Evolutionary conservation across 2,113 vertebrate species (phyloP).

Genomic region (Oryzias curvinotus): DNA sequence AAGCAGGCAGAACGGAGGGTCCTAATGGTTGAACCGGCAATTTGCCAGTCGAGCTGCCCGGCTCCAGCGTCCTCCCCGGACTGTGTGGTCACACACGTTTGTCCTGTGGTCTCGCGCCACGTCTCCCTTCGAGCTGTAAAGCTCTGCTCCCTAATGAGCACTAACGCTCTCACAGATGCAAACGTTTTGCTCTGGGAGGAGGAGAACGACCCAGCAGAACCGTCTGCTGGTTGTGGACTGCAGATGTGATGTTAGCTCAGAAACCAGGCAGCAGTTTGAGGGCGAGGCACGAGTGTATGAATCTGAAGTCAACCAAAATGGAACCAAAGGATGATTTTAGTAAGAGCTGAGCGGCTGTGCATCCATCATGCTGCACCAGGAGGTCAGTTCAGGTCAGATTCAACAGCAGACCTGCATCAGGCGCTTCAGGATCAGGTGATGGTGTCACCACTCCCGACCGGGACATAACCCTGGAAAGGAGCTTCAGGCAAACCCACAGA

Average conservation of each 20-base stretch:
- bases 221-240: slow-evolving; percentile 45
- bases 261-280: neutral
- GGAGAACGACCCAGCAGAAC: slow-evolving; percentile 53
- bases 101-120: slow-evolving; percentile 53
- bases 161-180: slow-evolving; percentile 26
- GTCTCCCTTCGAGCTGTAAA: slow-evolving; percentile 45
- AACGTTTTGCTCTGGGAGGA: slow-evolving; percentile 20
- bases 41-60: slow-evolving; percentile 38
- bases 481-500: slow-evolving; percentile 37
- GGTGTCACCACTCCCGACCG: slow-evolving; percentile 45
- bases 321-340: too few species aligned
- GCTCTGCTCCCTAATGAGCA: slow-evolving; percentile 27
- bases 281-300: too few species aligned
- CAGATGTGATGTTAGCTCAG: slow-evolving; percentile 37
- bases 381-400: neutral
- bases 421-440: slow-evolving; percentile 29
- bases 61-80: slow-evolving; percentile 36
- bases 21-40: slow-evolving; percentile 42
- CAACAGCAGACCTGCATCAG: slow-evolving; percentile 35
- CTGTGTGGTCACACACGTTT: slow-evolving; percentile 50
- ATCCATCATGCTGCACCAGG: too few species aligned
- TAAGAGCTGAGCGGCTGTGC: too few species aligned
- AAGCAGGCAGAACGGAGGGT: slow-evolving; percentile 13
- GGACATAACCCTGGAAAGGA: slow-evolving; percentile 43
- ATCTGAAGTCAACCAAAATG: too few species aligned